Conservation (phyloP, 2,888 invertebrate genomes). For the Drosophila testacea region DNA sequence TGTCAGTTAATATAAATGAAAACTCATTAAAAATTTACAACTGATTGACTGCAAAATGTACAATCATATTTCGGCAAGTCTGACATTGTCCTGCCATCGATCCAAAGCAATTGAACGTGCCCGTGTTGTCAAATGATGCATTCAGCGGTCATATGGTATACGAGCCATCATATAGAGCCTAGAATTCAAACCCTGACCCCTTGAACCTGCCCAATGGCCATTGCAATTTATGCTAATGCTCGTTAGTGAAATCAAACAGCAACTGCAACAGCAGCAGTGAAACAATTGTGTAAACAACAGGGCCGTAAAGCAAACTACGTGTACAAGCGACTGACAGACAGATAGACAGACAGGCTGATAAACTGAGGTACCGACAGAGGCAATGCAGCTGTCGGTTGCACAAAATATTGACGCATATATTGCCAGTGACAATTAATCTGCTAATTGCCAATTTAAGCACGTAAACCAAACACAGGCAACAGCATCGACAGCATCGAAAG, state of each 20-base stretch:
- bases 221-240: slow-evolving; percentile 80
- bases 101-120: slow-evolving; percentile 18
- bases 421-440: slow-evolving; percentile 80
- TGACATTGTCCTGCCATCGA: slow-evolving; percentile 31
- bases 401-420: slow-evolving; percentile 79
- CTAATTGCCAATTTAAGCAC: slow-evolving; percentile 81
- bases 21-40: slow-evolving; percentile 80
- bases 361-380: slow-evolving; percentile 1
- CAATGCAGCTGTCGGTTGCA: slow-evolving; percentile 59
- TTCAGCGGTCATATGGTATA: slow-evolving; percentile 40
- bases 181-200: not conserved
- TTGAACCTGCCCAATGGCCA: slow-evolving; percentile 18
- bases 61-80: slow-evolving; percentile 44
- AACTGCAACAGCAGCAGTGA: slow-evolving; percentile 46
- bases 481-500: slow-evolving; percentile 11
- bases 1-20: slow-evolving; percentile 70
- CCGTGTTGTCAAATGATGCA: slow-evolving; percentile 58
- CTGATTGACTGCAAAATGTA: slow-evolving; percentile 75
- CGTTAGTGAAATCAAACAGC: slow-evolving; percentile 78
- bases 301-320: slow-evolving; percentile 69
- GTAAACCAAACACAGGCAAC: slow-evolving; percentile 76
- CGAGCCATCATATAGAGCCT: slow-evolving; percentile 9
- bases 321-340: slow-evolving; percentile 37
- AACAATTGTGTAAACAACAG: slow-evolving; percentile 78
- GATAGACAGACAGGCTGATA: slow-evolving; percentile 1